A percentile compares a stretch with the other conserved stretches of the same genome.
These are phyloP conservation scores for Torymus texanus DNA, from an alignment of 2,888 invertebrate species.

Conservation along the genomic window DNA sequence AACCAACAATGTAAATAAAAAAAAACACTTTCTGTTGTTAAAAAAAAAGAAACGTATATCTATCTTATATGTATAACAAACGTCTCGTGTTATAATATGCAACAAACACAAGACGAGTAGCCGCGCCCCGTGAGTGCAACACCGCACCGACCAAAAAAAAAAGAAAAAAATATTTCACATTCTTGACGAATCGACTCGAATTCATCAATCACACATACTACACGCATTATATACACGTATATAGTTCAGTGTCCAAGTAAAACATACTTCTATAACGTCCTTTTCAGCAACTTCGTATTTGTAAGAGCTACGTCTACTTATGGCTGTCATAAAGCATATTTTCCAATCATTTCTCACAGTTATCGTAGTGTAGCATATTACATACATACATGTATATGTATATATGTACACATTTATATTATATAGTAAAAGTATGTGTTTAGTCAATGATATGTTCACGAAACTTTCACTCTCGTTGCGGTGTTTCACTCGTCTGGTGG, in stretches of 20 bases:
- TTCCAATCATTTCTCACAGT: slow-evolving; percentile 31
- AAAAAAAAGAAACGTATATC: too few species aligned
- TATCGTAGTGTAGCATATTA: neutral
- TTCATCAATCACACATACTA: slow-evolving; percentile 22
- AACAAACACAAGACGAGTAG: neutral
- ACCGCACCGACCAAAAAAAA: slow-evolving; percentile 19
- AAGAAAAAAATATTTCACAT: slow-evolving; percentile 1
- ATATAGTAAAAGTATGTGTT: neutral
- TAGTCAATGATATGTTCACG: slow-evolving; percentile 8
- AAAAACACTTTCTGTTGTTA: too few species aligned
- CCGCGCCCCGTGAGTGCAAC: slow-evolving; percentile 7
- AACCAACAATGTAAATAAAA: neutral
- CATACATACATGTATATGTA: neutral
- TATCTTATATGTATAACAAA: neutral
- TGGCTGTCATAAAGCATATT: neutral
- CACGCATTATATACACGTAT: too few species aligned
- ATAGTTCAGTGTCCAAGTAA: slow-evolving; percentile 31
- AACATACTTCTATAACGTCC: neutral
- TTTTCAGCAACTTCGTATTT: slow-evolving; percentile 13
- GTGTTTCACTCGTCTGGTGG: neutral
- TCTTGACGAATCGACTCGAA: slow-evolving; percentile 8
- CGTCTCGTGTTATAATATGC: neutral
- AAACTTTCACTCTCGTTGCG: slow-evolving; percentile 15
- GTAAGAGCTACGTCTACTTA: slow-evolving; percentile 11
- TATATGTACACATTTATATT: too few species aligned